Evolutionary conservation across 1,140 invertebrate species (phyloP).

Genomic region (Drosophila takahashii): DNA sequence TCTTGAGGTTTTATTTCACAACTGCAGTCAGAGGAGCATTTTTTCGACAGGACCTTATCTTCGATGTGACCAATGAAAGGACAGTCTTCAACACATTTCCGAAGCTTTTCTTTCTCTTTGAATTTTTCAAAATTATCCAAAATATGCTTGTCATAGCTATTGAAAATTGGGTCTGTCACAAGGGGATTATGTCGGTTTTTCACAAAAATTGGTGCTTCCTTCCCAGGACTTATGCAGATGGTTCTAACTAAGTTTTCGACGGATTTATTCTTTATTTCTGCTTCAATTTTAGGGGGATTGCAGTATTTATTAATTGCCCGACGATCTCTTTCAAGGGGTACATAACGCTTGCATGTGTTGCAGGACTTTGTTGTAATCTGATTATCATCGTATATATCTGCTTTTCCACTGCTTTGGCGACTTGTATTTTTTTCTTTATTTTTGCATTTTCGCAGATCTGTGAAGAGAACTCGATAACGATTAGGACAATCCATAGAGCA

Average conservation of each 20-base stretch:
- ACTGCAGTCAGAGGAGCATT: no score
- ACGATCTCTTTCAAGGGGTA: not conserved
- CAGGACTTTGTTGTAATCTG: not conserved
- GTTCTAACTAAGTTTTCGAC: not conserved
- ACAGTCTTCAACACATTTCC: not conserved
- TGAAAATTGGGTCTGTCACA: not conserved
- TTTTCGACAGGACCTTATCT: no score
- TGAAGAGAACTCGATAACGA: not conserved
- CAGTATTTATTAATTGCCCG: not conserved
- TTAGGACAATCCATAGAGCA: not conserved
- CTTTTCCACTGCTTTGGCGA: slow-evolving; percentile 11
- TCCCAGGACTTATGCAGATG: not conserved
- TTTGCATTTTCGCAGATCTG: not conserved
- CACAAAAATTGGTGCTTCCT: not conserved
- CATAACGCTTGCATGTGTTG: not conserved
- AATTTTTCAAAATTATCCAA: slow-evolving; percentile 6
- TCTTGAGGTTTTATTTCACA: not conserved
- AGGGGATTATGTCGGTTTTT: slow-evolving; percentile 1
- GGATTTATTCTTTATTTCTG: not conserved
- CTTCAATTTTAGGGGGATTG: not conserved
- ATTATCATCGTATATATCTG: not conserved
- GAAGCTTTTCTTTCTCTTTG: not conserved
- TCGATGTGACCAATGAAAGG: no score
- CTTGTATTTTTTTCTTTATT: not conserved
- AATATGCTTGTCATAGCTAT: slow-evolving; percentile 36